Conservation (phyloP, 2,797 vertebrate species). For the Cottoperca gobio region DNA sequence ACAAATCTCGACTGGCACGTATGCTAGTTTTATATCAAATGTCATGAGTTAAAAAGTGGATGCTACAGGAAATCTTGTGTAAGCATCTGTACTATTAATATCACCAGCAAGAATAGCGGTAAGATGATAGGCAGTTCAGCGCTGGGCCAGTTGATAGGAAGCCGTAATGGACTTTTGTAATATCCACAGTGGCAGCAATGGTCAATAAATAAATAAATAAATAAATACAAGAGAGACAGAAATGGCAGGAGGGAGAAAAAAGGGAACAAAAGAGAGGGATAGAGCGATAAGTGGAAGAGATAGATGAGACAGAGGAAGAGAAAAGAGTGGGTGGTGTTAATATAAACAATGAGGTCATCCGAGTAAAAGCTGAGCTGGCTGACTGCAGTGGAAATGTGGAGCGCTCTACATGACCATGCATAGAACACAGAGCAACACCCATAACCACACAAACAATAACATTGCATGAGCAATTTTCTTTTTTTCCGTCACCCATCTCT, state of each 20-base stretch:
- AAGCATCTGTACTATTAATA: slow-evolving; percentile 73
- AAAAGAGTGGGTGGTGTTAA: slow-evolving; percentile 43
- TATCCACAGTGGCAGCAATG: slow-evolving; percentile 27
- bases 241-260: slow-evolving; percentile 11
- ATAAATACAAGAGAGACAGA: not conserved
- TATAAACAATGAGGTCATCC: slow-evolving; percentile 64
- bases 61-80: slow-evolving; percentile 72
- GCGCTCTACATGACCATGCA: slow-evolving; percentile 22
- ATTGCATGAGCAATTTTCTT: not conserved
- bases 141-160: slow-evolving; percentile 48
- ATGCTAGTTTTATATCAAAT: slow-evolving; percentile 12
- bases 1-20: not conserved
- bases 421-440: slow-evolving; percentile 3
- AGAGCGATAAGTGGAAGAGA: slow-evolving; percentile 37
- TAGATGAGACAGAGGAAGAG: slow-evolving; percentile 11
- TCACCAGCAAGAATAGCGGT: slow-evolving; percentile 50
- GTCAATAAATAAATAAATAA: slow-evolving; percentile 50
- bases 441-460: slow-evolving; percentile 29
- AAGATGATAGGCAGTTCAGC: slow-evolving; percentile 68
- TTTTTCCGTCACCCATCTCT: not conserved
- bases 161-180: slow-evolving; percentile 54
- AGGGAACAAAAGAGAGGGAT: slow-evolving; percentile 7
- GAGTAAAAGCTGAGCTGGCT: slow-evolving; percentile 44
- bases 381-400: slow-evolving; percentile 42
- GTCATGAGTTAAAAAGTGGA: slow-evolving; percentile 22